phyloP scores from a whole-genome alignment of 2,888 invertebrate species.

The Cantharis nigra region DNA sequence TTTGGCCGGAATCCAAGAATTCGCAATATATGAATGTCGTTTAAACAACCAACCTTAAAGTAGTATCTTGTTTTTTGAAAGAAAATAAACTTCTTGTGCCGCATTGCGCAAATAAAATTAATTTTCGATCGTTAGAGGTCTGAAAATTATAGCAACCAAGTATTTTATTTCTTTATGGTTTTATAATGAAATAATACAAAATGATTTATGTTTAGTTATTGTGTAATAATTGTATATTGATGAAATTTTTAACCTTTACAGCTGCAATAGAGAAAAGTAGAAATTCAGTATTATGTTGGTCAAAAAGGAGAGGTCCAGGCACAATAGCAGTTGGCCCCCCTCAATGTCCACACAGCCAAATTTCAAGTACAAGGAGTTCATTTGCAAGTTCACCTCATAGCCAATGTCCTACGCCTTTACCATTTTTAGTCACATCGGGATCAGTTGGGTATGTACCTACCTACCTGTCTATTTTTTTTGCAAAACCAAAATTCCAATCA shows the following conservation, averaged over 20 bases:
- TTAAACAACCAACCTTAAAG: neutral
- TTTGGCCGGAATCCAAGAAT: neutral
- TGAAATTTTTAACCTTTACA: slow-evolving; percentile 36
- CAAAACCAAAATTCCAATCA: neutral
- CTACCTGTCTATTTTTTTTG: neutral
- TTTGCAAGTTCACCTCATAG: slow-evolving; percentile 69
- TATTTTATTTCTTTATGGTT: neutral
- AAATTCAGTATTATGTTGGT: slow-evolving; percentile 50
- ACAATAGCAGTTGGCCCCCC: slow-evolving; percentile 62
- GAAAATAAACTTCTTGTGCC: neutral
- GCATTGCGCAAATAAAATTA: neutral
- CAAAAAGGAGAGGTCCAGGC: slow-evolving; percentile 51
- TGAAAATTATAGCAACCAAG: neutral
- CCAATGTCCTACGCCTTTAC: slow-evolving; percentile 77
- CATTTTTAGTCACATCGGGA: slow-evolving; percentile 73
- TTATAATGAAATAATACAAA: neutral
- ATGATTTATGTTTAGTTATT: neutral
- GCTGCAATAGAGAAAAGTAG: slow-evolving; percentile 52
- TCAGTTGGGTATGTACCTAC: slow-evolving; percentile 67
- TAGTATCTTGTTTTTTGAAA: neutral
- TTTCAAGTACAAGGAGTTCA: slow-evolving; percentile 68
- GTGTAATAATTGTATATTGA: neutral
- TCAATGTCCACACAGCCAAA: slow-evolving; percentile 73
- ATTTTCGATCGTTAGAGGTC: neutral
- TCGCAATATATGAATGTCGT: neutral